phyloP scores from a whole-genome alignment of 2,797 vertebrate genomes.

The Diceros bicornis region DNA sequence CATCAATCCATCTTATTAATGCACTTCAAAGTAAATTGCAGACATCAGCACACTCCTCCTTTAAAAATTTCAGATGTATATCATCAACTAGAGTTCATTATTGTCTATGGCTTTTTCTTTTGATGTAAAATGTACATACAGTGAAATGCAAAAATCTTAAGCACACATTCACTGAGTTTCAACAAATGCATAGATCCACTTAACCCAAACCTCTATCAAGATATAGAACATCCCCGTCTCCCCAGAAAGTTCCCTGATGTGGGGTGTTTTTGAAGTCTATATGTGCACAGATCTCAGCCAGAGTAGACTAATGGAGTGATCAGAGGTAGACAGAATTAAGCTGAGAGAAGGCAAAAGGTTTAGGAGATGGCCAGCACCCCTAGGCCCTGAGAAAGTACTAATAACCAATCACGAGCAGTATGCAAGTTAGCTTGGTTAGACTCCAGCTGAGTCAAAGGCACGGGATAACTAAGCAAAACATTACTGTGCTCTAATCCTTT shows the following conservation, averaged over 20 bases:
- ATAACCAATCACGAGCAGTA: background rate
- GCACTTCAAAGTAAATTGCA: background rate
- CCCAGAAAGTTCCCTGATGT: background rate
- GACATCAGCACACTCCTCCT: background rate
- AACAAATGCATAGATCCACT: background rate
- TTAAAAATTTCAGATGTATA: background rate
- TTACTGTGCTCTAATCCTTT: background rate
- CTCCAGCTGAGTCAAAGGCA: background rate
- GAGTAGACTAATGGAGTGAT: background rate
- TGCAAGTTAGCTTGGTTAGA: slow-evolving; percentile 7
- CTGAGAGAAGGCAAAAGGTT: background rate
- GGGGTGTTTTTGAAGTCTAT: background rate
- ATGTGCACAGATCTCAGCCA: background rate
- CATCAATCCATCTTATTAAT: background rate
- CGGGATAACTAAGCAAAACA: background rate
- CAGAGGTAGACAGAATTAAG: background rate
- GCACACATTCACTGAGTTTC: background rate
- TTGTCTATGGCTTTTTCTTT: slow-evolving; percentile 28
- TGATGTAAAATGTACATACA: slow-evolving; percentile 18
- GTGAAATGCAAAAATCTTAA: slow-evolving; percentile 10
- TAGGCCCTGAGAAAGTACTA: background rate
- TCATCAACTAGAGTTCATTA: background rate
- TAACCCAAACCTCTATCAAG: background rate
- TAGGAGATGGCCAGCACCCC: background rate
- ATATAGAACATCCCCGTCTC: background rate